Percentiles rank a stretch among this genome's conserved stretches.
These are phyloP conservation scores for Nesometra sesokonis DNA, from an alignment of 35 echinoderm and acorn worm genomes.

Conservation along the genomic window DNA sequence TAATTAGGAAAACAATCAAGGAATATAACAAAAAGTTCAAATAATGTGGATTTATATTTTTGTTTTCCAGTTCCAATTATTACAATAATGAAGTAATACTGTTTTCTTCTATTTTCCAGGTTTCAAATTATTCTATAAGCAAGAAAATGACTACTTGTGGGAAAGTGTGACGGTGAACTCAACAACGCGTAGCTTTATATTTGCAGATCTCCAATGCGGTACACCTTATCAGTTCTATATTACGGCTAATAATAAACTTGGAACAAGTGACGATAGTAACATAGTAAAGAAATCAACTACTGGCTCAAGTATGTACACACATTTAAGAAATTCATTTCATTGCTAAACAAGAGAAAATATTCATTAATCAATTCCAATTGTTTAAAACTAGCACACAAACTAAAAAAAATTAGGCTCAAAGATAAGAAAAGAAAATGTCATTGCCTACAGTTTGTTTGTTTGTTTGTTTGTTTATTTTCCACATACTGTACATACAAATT, in stretches of 20 bases:
- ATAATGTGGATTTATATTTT: no score
- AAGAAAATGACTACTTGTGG: constrained; percentile 65
- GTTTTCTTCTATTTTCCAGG: constrained; percentile 22
- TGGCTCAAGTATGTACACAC: constrained; percentile 52
- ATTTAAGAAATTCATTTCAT: neutral
- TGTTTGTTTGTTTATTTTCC: no score
- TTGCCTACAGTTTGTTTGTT: no score
- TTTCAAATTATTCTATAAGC: constrained; percentile 67
- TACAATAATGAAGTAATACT: no score
- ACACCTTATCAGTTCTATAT: constrained; percentile 82
- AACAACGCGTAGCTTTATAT: constrained; percentile 32
- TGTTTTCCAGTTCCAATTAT: no score
- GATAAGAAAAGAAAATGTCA: no score
- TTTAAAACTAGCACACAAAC: no score
- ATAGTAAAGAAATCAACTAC: constrained; percentile 33
- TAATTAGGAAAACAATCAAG: neutral
- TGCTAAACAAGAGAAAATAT: no score
- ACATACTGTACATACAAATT: no score
- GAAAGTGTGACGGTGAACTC: constrained; percentile 16
- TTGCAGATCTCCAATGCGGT: constrained; percentile 59
- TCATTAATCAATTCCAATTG: no score
- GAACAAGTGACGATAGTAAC: constrained; percentile 57
- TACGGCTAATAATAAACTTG: constrained; percentile 58
- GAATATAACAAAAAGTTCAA: no score
- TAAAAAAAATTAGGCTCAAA: no score